These are phyloP conservation scores for Lochmaea crataegi DNA, from an alignment of 2,888 invertebrate species.

Conservation along the genomic window DNA sequence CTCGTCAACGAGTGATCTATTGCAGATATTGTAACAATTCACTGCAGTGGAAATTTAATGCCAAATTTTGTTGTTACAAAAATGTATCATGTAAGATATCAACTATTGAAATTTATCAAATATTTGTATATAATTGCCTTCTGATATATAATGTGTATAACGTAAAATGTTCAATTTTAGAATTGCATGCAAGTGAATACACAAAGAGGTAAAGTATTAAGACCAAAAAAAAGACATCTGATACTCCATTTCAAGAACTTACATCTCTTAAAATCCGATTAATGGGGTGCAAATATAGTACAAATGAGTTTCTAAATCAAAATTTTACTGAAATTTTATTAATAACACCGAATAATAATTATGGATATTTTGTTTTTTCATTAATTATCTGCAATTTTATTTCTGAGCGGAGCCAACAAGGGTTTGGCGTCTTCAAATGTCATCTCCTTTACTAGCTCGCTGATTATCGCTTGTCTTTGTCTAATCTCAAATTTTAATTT, in stretches of 20 bases:
- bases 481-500: constrained; percentile 55
- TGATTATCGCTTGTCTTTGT: constrained; percentile 54
- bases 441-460: constrained; percentile 54
- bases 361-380: constrained; percentile 9
- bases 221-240: constrained; percentile 82
- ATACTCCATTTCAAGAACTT: constrained; percentile 85
- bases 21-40: constrained; percentile 79
- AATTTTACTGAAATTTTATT: constrained; percentile 16
- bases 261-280: constrained; percentile 81
- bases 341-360: constrained; percentile 3
- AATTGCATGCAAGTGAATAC: constrained; percentile 80
- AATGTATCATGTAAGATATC: constrained; percentile 76
- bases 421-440: constrained; percentile 43
- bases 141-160: no score
- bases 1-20: constrained; percentile 78
- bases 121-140: background rate
- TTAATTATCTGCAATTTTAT: constrained; percentile 42
- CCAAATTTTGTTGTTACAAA: constrained; percentile 85
- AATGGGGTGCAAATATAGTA: constrained; percentile 90
- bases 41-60: constrained; percentile 88
- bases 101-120: background rate
- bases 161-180: constrained; percentile 63
- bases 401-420: constrained; percentile 54
- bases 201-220: constrained; percentile 78
- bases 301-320: constrained; percentile 83